Conservation (phyloP, 2,797 vertebrate species). For the Bradypodion pumilum region DNA sequence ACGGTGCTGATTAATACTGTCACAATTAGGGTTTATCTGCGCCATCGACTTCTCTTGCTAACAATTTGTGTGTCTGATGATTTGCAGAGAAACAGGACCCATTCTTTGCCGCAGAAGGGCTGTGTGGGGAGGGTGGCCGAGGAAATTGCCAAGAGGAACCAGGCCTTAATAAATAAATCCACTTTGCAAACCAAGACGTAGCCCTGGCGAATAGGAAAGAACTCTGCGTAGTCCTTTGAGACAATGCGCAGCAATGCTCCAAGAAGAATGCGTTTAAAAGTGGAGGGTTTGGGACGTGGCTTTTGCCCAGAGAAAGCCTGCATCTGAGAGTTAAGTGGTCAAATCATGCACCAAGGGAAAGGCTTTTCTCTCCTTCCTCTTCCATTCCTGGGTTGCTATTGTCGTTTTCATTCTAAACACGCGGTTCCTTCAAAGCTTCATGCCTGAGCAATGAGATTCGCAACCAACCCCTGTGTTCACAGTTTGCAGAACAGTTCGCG, state of each 20-base stretch:
- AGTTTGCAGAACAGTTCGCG: too few relatives aligned
- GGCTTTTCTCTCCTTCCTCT: too few relatives aligned
- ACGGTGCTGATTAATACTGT: not conserved
- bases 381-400: too few relatives aligned
- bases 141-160: not conserved
- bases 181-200: not conserved
- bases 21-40: not conserved
- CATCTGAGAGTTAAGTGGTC: not conserved
- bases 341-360: too few relatives aligned
- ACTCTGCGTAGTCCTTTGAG: not conserved
- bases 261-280: too few relatives aligned
- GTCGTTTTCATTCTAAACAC: too few relatives aligned
- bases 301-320: not conserved
- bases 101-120: not conserved
- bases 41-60: not conserved
- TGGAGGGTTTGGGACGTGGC: too few relatives aligned
- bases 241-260: not conserved
- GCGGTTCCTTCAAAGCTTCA: too few relatives aligned
- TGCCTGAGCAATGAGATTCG: too few relatives aligned
- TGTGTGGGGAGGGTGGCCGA: rapidly evolving
- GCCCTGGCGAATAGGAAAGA: not conserved
- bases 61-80: not conserved
- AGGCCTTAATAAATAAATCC: not conserved
- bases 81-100: not conserved
- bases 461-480: too few relatives aligned